Conservation (phyloP, 2,797 vertebrate genomes). For the Paedocypris micromegethes region DNA sequence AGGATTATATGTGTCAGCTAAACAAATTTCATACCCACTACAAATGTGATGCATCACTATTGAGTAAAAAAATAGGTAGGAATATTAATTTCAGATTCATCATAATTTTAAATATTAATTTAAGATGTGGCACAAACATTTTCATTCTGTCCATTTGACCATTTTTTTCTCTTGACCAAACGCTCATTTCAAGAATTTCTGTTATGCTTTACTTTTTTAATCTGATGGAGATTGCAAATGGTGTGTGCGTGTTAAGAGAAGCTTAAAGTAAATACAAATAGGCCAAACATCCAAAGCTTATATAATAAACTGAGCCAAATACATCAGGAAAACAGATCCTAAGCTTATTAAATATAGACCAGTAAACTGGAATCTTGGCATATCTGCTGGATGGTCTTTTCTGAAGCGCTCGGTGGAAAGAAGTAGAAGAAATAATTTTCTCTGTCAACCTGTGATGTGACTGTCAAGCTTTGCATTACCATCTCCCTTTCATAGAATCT, state of each 20-base stretch:
- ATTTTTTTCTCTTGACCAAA: slow-evolving; percentile 10
- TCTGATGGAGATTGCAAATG: not conserved
- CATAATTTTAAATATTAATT: too few species aligned
- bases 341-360: slow-evolving; percentile 11
- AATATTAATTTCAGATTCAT: too few species aligned
- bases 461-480: slow-evolving; percentile 35
- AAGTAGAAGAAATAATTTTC: slow-evolving; percentile 29
- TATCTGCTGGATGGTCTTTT: slow-evolving; percentile 37
- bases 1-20: too few species aligned
- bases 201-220: slow-evolving; percentile 19
- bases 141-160: slow-evolving; percentile 27
- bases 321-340: slow-evolving; percentile 1
- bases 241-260: not conserved
- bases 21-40: too few species aligned
- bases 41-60: too few species aligned
- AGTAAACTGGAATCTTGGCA: slow-evolving; percentile 23
- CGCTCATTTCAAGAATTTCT: slow-evolving; percentile 4
- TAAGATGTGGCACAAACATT: not conserved
- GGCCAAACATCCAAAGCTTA: slow-evolving; percentile 5
- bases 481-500: slow-evolving; percentile 30
- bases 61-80: too few species aligned
- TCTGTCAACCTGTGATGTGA: slow-evolving; percentile 40
- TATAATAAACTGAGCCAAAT: not conserved
- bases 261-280: slow-evolving; percentile 22
- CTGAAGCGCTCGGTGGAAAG: slow-evolving; percentile 23